These are phyloP conservation scores for Antedon mediterranea DNA, from an alignment of 53 echinoderm and acorn worm genomes.

Conservation along the genomic window DNA sequence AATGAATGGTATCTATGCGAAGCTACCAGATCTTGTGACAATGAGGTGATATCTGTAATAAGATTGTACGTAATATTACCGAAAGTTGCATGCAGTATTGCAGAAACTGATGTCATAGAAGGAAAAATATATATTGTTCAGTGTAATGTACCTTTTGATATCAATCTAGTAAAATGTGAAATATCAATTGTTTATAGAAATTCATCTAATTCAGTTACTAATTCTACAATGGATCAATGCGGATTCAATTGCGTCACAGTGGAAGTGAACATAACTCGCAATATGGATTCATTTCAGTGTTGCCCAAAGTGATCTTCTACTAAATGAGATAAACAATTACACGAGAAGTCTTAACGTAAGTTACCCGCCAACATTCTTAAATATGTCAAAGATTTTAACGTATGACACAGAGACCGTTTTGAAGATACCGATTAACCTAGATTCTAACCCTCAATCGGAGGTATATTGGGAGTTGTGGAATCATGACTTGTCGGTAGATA, in stretches of 20 bases:
- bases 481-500: not conserved
- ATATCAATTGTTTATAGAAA: too few species aligned
- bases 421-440: not conserved
- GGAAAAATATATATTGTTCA: too few species aligned
- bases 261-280: not conserved
- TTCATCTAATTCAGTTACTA: too few species aligned
- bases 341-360: not conserved
- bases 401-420: not conserved
- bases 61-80: too few species aligned
- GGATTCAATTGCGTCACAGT: not conserved
- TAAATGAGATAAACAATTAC: not conserved
- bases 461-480: not conserved
- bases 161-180: too few species aligned
- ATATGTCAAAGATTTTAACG: not conserved
- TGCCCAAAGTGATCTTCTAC: not conserved
- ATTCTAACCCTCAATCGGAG: not conserved
- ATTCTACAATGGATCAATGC: too few species aligned
- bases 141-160: too few species aligned
- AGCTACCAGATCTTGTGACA: too few species aligned
- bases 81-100: too few species aligned
- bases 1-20: too few species aligned
- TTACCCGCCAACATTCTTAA: not conserved
- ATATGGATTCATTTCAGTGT: not conserved
- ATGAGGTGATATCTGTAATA: too few species aligned
- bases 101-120: too few species aligned